phyloP scores from a whole-genome alignment of 1,140 invertebrate species.

The Ostrea denselamellosa region DNA sequence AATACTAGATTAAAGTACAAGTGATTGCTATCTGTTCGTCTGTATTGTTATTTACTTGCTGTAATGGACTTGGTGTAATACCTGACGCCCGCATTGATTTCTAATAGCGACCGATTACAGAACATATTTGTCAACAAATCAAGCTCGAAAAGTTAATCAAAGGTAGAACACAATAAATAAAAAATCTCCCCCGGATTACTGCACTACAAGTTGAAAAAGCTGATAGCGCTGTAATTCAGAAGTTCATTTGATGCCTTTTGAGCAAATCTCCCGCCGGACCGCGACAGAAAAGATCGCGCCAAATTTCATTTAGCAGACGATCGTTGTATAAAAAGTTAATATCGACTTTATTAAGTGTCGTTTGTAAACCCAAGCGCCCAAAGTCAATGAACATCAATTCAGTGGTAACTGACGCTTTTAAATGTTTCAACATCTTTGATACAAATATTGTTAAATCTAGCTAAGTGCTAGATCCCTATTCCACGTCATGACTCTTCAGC shows the following conservation, averaged over 20 bases:
- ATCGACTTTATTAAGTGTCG: conserved; percentile 39
- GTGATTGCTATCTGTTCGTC: neutral
- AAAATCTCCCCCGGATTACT: conserved; percentile 14
- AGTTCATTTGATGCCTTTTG: conserved; percentile 37
- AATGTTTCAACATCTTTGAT: conserved; percentile 36
- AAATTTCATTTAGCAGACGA: conserved; percentile 46
- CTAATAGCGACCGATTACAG: neutral
- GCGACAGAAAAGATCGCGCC: conserved; percentile 33
- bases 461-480: neutral
- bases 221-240: conserved; percentile 3
- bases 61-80: neutral
- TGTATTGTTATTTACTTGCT: conserved; percentile 1
- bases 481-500: neutral
- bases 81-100: neutral
- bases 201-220: neutral
- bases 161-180: conserved; percentile 4
- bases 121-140: conserved; percentile 28
- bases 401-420: neutral
- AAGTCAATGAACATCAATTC: conserved; percentile 35
- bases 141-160: conserved; percentile 28
- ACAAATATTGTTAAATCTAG: conserved; percentile 26
- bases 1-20: neutral
- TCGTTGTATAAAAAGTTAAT: neutral
- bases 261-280: neutral
- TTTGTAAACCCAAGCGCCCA: conserved; percentile 28